phyloP scores from a whole-genome alignment of 2,113 vertebrate genomes.

The Lepus timidus region DNA sequence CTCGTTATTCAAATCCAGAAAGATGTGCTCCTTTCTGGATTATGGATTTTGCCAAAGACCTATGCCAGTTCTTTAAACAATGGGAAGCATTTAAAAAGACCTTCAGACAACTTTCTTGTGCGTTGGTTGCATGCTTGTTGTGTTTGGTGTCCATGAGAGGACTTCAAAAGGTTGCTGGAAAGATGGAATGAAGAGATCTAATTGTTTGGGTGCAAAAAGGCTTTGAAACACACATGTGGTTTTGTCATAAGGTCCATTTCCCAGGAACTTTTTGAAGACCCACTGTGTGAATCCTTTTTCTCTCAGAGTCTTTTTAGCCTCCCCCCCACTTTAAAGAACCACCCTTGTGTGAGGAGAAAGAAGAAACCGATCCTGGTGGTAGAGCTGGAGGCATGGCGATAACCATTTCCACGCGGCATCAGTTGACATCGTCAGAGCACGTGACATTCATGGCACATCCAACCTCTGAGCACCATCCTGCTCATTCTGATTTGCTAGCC shows the following conservation, averaged over 20 bases:
- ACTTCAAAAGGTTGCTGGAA: too few relatives aligned
- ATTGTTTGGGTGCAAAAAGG: too few relatives aligned
- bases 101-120: background rate
- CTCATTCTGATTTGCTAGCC: background rate
- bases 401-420: background rate
- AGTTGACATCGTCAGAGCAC: background rate
- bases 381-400: background rate
- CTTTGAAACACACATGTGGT: too few relatives aligned
- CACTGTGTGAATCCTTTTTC: background rate
- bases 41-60: background rate
- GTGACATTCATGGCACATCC: background rate
- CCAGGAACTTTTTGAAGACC: too few relatives aligned
- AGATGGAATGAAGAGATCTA: too few relatives aligned
- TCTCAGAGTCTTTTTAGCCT: background rate
- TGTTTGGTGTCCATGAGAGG: background rate
- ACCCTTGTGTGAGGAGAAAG: background rate
- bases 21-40: background rate
- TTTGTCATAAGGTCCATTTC: too few relatives aligned
- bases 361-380: background rate
- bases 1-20: slow-evolving; percentile 44
- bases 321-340: background rate
- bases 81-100: too few relatives aligned
- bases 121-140: background rate
- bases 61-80: background rate
- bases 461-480: background rate